Conservation (phyloP, 1,140 invertebrate species). For the Lordiphosa clarofinis region DNA sequence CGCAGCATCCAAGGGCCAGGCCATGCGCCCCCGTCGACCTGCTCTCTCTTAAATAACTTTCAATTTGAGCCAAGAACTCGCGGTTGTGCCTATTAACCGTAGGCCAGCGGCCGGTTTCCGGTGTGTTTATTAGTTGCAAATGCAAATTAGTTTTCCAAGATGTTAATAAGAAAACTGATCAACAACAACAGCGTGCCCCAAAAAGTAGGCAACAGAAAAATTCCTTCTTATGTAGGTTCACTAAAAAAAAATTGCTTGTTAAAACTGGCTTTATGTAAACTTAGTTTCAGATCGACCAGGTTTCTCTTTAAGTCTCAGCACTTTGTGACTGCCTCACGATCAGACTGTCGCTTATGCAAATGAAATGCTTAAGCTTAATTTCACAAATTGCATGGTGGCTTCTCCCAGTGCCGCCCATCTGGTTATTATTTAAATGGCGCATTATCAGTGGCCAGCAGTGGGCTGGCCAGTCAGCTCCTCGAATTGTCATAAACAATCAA, state of each 20-base stretch:
- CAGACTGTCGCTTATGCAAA: slow-evolving; percentile 29
- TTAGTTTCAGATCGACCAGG: too few species aligned
- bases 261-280: too few species aligned
- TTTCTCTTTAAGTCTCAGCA: too few species aligned
- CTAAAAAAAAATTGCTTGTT: too few species aligned
- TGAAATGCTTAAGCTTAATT: slow-evolving; percentile 33
- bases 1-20: slow-evolving; percentile 41
- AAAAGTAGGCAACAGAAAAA: too few species aligned
- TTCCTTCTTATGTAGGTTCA: too few species aligned
- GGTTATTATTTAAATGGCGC: slow-evolving; percentile 69
- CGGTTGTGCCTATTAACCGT: slow-evolving; percentile 58
- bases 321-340: too few species aligned
- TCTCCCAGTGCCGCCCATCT: background rate
- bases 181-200: too few species aligned
- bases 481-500: slow-evolving; percentile 77
- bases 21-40: slow-evolving; percentile 2
- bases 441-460: slow-evolving; percentile 71
- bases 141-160: slow-evolving; percentile 35
- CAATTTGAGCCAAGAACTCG: slow-evolving; percentile 65
- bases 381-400: slow-evolving; percentile 35
- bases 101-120: slow-evolving; percentile 37
- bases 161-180: too few species aligned
- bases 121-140: slow-evolving; percentile 57
- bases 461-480: slow-evolving; percentile 60
- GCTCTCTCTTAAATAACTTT: slow-evolving; percentile 61